phyloP scores from a whole-genome alignment of 2,888 invertebrate genomes.

The Bellardia pandia region DNA sequence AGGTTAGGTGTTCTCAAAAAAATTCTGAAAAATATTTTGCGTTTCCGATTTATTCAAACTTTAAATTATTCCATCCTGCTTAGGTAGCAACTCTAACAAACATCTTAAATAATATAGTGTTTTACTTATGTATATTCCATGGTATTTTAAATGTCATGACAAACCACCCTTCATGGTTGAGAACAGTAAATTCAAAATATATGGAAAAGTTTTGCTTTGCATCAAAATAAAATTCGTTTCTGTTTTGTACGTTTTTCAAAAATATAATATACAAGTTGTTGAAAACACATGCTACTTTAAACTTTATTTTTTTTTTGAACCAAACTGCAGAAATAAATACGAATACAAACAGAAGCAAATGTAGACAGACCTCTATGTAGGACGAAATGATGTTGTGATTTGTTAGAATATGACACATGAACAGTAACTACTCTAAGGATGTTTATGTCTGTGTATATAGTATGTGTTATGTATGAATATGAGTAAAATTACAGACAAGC shows the following conservation, averaged over 20 bases:
- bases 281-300: conserved; percentile 60
- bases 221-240: conserved; percentile 44
- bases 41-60: no score
- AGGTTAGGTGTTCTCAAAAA: no score
- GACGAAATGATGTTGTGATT: conserved; percentile 23
- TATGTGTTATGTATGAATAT: conserved; percentile 7
- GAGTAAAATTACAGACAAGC: conserved; percentile 43
- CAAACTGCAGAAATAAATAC: conserved; percentile 6
- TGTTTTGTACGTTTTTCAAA: conserved; percentile 1
- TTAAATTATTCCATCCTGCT: no score
- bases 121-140: background rate
- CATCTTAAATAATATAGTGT: background rate
- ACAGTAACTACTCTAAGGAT: conserved; percentile 13
- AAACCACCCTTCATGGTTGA: conserved; percentile 3
- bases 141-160: background rate
- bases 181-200: conserved; percentile 4
- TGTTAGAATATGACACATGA: conserved; percentile 39
- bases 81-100: no score
- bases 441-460: conserved; percentile 5
- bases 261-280: conserved; percentile 45
- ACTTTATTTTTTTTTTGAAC: background rate
- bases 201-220: conserved; percentile 32
- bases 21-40: no score
- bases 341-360: background rate
- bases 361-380: conserved; percentile 12